These are phyloP conservation scores for Apis dorsata DNA, from an alignment of 1,140 invertebrate species.

Conservation along the genomic window DNA sequence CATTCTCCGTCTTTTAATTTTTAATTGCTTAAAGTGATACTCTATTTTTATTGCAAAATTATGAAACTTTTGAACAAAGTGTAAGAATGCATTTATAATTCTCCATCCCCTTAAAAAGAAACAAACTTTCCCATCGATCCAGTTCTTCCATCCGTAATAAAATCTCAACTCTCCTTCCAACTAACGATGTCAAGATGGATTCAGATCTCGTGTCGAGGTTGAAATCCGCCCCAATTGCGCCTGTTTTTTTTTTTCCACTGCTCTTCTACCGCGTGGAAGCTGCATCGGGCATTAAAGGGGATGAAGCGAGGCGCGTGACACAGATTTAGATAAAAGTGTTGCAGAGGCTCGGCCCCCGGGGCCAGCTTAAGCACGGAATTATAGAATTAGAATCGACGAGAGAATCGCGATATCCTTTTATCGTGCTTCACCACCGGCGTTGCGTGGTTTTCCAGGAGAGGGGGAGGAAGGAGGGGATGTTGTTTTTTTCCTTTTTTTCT, in stretches of 20 bases:
- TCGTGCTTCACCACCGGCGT: slow-evolving; percentile 61
- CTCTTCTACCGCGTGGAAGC: slow-evolving; percentile 17
- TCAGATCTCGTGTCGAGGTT: not conserved
- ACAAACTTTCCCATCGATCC: not conserved
- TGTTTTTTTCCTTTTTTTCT: not conserved
- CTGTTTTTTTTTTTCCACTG: slow-evolving; percentile 13
- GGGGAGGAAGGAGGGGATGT: not conserved
- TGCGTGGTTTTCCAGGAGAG: slow-evolving; percentile 8
- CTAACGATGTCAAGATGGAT: not conserved
- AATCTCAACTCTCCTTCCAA: too few relatives aligned
- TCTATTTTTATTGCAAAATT: too few relatives aligned
- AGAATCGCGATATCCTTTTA: slow-evolving; percentile 71
- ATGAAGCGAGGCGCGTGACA: slow-evolving; percentile 70
- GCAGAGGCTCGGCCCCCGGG: slow-evolving; percentile 45
- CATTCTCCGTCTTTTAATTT: not conserved
- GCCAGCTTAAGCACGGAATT: slow-evolving; percentile 68
- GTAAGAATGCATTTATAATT: too few relatives aligned
- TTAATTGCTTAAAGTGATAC: not conserved
- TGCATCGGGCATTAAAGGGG: slow-evolving; percentile 70
- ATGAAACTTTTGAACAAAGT: too few relatives aligned
- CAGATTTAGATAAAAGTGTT: slow-evolving; percentile 71
- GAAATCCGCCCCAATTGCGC: not conserved
- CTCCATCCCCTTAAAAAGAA: too few relatives aligned
- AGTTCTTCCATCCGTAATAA: too few relatives aligned
- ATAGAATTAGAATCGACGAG: slow-evolving; percentile 71